A percentile compares a stretch with the other conserved stretches of the same genome.
Evolutionary conservation across 1,140 invertebrate species (phyloP).

Genomic region (Arctopsyche grandis): DNA sequence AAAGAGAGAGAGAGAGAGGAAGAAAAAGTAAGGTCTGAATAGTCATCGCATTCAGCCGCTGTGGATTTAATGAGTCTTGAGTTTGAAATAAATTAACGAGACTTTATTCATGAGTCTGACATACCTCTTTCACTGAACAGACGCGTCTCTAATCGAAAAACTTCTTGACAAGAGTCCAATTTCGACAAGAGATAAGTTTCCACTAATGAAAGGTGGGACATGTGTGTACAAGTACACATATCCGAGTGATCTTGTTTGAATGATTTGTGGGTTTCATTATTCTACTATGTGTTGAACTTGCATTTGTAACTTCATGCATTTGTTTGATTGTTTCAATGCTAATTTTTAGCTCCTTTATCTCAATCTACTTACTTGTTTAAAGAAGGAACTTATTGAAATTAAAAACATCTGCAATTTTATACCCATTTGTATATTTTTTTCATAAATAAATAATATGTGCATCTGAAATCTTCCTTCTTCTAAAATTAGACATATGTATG

Average conservation of each 20-base stretch:
- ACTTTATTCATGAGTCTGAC: slow-evolving; percentile 23
- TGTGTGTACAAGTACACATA: neutral
- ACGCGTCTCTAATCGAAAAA: slow-evolving; percentile 9
- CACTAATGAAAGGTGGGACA: neutral
- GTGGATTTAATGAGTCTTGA: neutral
- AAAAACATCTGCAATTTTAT: too few species aligned
- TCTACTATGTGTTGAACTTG: neutral
- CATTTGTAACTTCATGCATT: neutral
- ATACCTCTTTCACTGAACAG: neutral
- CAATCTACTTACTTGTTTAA: too few species aligned
- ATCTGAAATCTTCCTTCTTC: too few species aligned
- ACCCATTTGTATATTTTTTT: too few species aligned
- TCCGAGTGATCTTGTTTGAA: neutral
- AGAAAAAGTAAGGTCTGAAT: neutral
- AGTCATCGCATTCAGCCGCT: neutral
- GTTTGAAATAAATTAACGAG: slow-evolving; percentile 15
- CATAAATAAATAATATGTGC: too few species aligned
- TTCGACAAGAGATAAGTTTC: slow-evolving; percentile 12
- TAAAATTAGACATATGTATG: too few species aligned
- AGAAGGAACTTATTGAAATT: too few species aligned
- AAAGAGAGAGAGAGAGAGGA: neutral
- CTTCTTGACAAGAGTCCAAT: neutral
- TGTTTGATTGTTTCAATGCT: neutral
- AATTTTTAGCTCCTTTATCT: too few species aligned
- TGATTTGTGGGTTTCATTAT: neutral